phyloP scores from a whole-genome alignment of 2,797 vertebrate species.

The Chanos chanos region DNA sequence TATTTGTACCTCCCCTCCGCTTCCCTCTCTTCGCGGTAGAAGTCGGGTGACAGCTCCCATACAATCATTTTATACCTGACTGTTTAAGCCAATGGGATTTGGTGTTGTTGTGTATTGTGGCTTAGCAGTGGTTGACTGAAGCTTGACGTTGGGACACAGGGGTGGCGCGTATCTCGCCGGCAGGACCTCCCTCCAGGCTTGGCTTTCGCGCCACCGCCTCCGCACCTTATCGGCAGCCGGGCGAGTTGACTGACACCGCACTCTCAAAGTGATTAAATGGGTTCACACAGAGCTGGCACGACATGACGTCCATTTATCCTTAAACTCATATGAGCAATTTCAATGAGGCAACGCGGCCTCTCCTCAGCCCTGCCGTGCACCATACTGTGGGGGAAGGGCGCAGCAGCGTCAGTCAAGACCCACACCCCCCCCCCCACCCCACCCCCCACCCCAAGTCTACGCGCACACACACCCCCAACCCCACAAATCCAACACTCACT shows the following conservation, averaged over 20 bases:
- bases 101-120: conserved; percentile 5
- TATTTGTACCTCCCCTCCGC: conserved; percentile 4
- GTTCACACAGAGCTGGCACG: conserved; percentile 59
- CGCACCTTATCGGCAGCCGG: conserved; percentile 53
- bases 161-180: conserved; percentile 5
- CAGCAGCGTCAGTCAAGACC: too few species aligned
- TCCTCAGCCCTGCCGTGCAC: conserved; percentile 12
- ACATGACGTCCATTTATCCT: conserved; percentile 58
- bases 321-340: conserved; percentile 53
- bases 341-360: conserved; percentile 28
- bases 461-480: neutral
- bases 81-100: conserved; percentile 13
- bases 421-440: too few species aligned
- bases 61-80: conserved; percentile 19
- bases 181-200: conserved; percentile 3
- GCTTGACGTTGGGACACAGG: conserved; percentile 32
- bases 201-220: neutral
- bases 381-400: too few species aligned
- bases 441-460: neutral
- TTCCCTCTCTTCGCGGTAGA: too few species aligned
- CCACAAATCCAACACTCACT: neutral
- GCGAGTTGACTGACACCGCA: conserved; percentile 62
- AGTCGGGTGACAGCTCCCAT: conserved; percentile 2
- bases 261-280: conserved; percentile 60
- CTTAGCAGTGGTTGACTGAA: conserved; percentile 9